A percentile compares a stretch with the other conserved stretches of the same genome.
These are phyloP conservation scores for Gryllus longicercus DNA, from an alignment of 2,888 invertebrate genomes.

Conservation along the genomic window DNA sequence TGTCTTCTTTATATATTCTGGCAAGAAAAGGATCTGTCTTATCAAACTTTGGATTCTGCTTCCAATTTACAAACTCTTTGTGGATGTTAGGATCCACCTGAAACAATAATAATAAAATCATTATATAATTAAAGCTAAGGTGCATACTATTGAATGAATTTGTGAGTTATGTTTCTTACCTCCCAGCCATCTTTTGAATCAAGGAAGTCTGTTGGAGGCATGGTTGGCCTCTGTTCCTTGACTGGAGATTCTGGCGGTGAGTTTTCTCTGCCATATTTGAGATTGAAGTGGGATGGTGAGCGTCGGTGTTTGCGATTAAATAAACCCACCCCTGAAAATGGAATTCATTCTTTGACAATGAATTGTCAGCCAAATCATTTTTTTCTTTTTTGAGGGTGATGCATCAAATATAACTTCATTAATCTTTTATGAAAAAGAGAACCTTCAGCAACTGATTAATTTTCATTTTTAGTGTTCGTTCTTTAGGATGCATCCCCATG, in stretches of 20 bases:
- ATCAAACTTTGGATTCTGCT: conserved; percentile 59
- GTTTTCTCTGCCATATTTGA: conserved; percentile 61
- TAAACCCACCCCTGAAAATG: conserved; percentile 41
- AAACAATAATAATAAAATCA: conserved; percentile 31
- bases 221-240: conserved; percentile 43
- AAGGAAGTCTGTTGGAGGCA: conserved; percentile 40
- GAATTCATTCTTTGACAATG: not conserved
- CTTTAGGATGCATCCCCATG: too few species aligned
- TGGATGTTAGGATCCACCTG: conserved; percentile 68
- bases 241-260: conserved; percentile 60
- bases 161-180: conserved; percentile 40
- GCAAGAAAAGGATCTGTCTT: conserved; percentile 59
- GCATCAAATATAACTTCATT: too few species aligned
- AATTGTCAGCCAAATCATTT: not conserved
- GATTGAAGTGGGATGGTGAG: conserved; percentile 64
- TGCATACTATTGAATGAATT: not conserved
- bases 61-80: conserved; percentile 69
- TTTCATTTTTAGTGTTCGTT: too few species aligned
- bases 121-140: not conserved
- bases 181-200: conserved; percentile 50
- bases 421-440: too few species aligned
- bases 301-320: conserved; percentile 59
- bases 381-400: not conserved
- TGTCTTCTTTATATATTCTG: conserved; percentile 67
- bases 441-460: too few species aligned